A percentile compares a stretch with the other conserved stretches of the same genome.
Conservation (phyloP, 2,797 vertebrate genomes). For the Falco columbarius region DNA sequence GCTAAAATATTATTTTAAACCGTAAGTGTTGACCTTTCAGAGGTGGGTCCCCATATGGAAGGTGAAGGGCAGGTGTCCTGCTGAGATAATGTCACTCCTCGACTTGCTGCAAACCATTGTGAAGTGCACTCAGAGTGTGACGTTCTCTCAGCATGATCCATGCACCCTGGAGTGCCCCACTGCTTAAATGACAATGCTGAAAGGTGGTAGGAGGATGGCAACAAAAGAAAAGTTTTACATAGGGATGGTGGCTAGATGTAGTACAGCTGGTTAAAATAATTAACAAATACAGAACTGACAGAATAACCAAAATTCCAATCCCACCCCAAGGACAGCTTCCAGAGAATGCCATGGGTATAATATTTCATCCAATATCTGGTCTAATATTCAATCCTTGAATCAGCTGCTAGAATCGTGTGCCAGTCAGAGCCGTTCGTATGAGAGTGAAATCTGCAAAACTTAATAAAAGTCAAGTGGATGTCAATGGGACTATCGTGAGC, state of each 20-base stretch:
- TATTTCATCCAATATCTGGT: background rate
- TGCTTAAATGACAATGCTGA: conserved; percentile 28
- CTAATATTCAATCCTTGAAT: background rate
- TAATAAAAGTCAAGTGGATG: conserved; percentile 70
- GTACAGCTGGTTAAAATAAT: conserved; percentile 28
- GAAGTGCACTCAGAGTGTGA: conserved; percentile 36
- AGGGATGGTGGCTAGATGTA: background rate
- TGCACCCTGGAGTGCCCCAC: background rate
- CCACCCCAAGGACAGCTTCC: background rate
- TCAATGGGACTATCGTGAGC: conserved; percentile 67
- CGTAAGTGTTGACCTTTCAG: conserved; percentile 38
- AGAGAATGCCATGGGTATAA: background rate
- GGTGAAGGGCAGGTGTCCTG: conserved; percentile 59
- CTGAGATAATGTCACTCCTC: conserved; percentile 72
- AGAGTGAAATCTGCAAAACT: conserved; percentile 54
- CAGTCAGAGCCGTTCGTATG: background rate
- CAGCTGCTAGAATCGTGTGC: background rate
- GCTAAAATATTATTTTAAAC: conserved; percentile 69
- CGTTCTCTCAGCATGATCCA: conserved; percentile 21
- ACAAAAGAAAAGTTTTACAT: conserved; percentile 28
- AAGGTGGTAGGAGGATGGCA: background rate
- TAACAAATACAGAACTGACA: background rate
- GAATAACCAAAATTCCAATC: background rate
- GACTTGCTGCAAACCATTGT: conserved; percentile 55
- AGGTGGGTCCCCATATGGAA: conserved; percentile 40